A percentile compares a stretch with the other conserved stretches of the same genome.
These are phyloP conservation scores for Xenops minutus DNA, from an alignment of 2,797 vertebrate species.

Conservation along the genomic window DNA sequence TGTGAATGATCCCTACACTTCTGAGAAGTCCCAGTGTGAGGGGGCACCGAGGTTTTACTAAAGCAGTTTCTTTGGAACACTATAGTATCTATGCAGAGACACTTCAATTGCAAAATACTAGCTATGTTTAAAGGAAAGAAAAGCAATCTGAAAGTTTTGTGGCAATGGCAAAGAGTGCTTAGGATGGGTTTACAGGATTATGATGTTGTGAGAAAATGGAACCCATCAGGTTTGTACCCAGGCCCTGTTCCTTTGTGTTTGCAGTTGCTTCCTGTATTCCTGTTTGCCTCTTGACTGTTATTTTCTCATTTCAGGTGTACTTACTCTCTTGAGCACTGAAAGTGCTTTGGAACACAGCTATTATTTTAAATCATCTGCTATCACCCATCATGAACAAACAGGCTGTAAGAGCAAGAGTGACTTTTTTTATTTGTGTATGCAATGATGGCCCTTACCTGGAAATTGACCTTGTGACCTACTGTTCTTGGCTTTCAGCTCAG, in stretches of 20 bases:
- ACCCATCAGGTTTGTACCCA: background rate
- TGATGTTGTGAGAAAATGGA: background rate
- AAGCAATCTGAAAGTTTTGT: background rate
- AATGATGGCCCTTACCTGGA: background rate
- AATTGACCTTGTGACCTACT: background rate
- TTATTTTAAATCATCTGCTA: background rate
- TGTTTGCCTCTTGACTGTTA: background rate
- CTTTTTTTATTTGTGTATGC: background rate
- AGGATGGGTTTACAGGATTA: background rate
- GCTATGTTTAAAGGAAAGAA: background rate
- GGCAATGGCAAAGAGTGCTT: background rate
- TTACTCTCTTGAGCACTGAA: background rate
- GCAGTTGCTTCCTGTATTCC: background rate
- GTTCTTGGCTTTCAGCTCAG: background rate
- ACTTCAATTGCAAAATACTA: background rate
- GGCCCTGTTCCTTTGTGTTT: background rate
- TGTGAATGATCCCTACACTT: background rate
- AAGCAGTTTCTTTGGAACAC: background rate
- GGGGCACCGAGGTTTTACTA: background rate
- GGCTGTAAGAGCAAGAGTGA: background rate
- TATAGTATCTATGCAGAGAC: background rate
- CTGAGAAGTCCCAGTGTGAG: background rate
- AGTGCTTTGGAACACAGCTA: background rate
- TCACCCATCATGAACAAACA: background rate
- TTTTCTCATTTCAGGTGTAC: constrained; percentile 14